These are phyloP conservation scores for Pangasius sanitwongsei DNA, from an alignment of 2,797 vertebrate genomes.

Conservation along the genomic window DNA sequence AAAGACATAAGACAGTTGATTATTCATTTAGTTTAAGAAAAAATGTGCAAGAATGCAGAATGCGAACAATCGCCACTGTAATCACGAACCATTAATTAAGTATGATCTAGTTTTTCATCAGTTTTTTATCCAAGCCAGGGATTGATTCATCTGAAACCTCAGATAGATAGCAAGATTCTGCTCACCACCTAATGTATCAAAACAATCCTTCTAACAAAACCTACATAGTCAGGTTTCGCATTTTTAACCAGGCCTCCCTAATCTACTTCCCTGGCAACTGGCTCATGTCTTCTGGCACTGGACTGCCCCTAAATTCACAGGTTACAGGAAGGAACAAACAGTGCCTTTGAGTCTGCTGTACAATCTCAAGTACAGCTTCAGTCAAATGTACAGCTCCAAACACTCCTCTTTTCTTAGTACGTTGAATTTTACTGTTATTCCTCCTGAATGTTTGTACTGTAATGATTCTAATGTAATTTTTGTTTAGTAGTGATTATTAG, in stretches of 20 bases:
- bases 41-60: not conserved
- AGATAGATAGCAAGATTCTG: not conserved
- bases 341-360: not conserved
- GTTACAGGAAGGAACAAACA: conserved; percentile 23
- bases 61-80: not conserved
- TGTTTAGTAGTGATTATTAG: not conserved
- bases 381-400: not conserved
- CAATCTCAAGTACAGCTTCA: not conserved
- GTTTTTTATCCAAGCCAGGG: not conserved
- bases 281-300: not conserved
- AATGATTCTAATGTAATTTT: not conserved
- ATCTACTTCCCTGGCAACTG: not conserved
- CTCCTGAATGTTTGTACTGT: not conserved
- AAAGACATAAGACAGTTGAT: not conserved
- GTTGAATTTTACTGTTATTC: not conserved
- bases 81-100: not conserved
- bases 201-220: not conserved
- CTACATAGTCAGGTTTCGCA: not conserved
- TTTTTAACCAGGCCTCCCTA: not conserved
- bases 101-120: not conserved
- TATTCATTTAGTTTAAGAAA: not conserved
- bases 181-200: not conserved
- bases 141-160: not conserved
- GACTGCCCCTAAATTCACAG: not conserved
- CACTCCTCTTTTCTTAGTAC: not conserved